Base-by-base conservation (phyloP, 2,888 invertebrate species). In the Limnephilus rhombicus region DNA sequence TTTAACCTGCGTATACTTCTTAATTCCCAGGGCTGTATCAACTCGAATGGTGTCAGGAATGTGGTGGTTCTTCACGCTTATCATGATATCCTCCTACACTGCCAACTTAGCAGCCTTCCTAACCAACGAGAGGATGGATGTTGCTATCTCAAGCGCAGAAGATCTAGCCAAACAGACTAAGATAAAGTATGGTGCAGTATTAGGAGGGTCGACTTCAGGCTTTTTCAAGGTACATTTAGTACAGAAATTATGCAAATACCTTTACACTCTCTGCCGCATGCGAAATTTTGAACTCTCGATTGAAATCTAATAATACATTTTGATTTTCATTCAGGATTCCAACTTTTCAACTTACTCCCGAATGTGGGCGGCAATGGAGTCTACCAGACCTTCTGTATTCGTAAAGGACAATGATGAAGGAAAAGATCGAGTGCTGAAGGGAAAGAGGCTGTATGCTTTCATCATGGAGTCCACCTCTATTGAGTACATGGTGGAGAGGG, bases 381-480 rank as follows among this genome's bases (percentile, higher is more conserved):
- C 98, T 12, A 97, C 98, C 0, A 96, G 97, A 68, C 98, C 99
- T 0, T 97, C 97, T 0, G 98, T 99, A 0, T 99, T 99, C 95
- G 97, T 98, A 15, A 97, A 96, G 92, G 97, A 97, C 94, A 99
- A 99, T 94, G 97, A 97, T 85, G 98, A 98, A 94, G 99, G 99
- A 0, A 97, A 99, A 0, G 98, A 98, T 24, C 96, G 98, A 92
- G 99, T 99, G 0, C 94, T 97, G 90, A 98, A 97, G 95, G 97
- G 97, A 83, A 98, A 98, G 95, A 97, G 98, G 90, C 96, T 96
- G 91, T 99, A 99, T 95, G 99, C 99, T 4, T 99, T 98, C 95
- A 96, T 99, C 86, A 99, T 99, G 98, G 99, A 99, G 96, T 99
- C 99, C 11, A 98, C 99, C 0, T 98, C 98, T 1, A 98, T 99